phyloP scores from a whole-genome alignment of 2,797 vertebrate genomes.

The Cichlasoma orientale region DNA sequence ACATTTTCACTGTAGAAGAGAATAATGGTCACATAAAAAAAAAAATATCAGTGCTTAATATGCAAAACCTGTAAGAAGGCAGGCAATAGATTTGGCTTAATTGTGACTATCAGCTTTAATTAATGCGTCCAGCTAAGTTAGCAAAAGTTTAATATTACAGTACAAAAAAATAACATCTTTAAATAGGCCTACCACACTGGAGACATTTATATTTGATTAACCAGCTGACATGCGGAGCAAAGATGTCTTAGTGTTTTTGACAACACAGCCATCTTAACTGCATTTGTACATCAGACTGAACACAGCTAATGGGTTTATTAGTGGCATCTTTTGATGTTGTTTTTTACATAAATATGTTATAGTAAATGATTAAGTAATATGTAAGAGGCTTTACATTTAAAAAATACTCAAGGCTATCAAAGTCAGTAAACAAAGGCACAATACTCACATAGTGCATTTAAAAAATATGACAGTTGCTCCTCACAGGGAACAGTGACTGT shows the following conservation, averaged over 20 bases:
- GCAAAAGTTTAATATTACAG: neutral
- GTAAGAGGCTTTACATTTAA: slow-evolving; percentile 10
- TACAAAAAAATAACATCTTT: neutral
- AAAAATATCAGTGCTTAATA: slow-evolving; percentile 28
- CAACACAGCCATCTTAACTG: neutral
- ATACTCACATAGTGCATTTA: slow-evolving; percentile 62
- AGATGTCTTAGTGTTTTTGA: slow-evolving; percentile 14
- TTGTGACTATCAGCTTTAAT: neutral
- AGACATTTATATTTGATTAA: too few species aligned
- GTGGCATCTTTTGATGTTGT: neutral
- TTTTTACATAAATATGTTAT: slow-evolving; percentile 2
- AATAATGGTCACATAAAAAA: neutral
- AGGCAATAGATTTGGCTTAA: slow-evolving; percentile 9
- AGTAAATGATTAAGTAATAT: slow-evolving; percentile 8
- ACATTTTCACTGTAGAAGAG: slow-evolving; percentile 9
- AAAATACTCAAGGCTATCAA: slow-evolving; percentile 18
- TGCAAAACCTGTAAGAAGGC: slow-evolving; percentile 26
- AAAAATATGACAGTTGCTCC: slow-evolving; percentile 47
- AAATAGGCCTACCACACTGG: neutral
- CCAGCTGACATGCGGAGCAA: neutral
- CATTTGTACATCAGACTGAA: slow-evolving; percentile 4
- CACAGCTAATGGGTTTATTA: neutral
- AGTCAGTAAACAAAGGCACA: slow-evolving; percentile 44
- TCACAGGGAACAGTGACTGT: slow-evolving; percentile 24
- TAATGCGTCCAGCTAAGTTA: neutral